Percentiles rank a stretch among this genome's conserved stretches.
These are phyloP conservation scores for Craniophora ligustri DNA, from an alignment of 2,888 invertebrate species.

Conservation along the genomic window DNA sequence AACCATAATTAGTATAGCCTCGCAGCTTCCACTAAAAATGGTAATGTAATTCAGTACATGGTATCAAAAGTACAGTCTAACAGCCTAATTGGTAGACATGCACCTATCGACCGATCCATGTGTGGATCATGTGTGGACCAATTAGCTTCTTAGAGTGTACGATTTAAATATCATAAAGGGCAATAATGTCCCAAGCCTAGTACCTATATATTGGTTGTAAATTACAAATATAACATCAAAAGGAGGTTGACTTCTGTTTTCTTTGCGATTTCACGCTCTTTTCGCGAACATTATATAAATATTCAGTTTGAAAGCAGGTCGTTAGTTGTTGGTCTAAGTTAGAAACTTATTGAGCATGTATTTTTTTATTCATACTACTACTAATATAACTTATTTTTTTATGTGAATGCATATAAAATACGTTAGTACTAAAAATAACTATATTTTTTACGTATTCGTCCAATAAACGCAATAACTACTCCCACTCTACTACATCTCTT, in stretches of 20 bases:
- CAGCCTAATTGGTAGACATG: too few relatives aligned
- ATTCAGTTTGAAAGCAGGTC: conserved; percentile 56
- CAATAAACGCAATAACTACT: too few relatives aligned
- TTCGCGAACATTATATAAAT: conserved; percentile 57
- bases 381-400: too few relatives aligned
- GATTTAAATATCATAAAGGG: neutral
- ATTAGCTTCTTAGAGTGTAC: too few relatives aligned
- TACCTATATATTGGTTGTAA: conserved; percentile 41
- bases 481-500: too few relatives aligned
- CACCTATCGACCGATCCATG: too few relatives aligned
- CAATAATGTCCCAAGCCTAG: conserved; percentile 5
- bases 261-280: conserved; percentile 61
- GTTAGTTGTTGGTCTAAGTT: conserved; percentile 33
- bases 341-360: neutral
- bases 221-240: conserved; percentile 60
- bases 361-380: too few relatives aligned
- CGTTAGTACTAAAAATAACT: too few relatives aligned
- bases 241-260: conserved; percentile 55
- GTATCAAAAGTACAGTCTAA: conserved; percentile 8
- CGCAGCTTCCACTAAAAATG: conserved; percentile 5
- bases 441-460: too few relatives aligned
- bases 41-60: conserved; percentile 21
- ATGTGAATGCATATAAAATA: too few relatives aligned
- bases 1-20: conserved; percentile 5
- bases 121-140: too few relatives aligned